Conservation (phyloP, 2,113 vertebrate genomes). For the Coreoperca whiteheadi region DNA sequence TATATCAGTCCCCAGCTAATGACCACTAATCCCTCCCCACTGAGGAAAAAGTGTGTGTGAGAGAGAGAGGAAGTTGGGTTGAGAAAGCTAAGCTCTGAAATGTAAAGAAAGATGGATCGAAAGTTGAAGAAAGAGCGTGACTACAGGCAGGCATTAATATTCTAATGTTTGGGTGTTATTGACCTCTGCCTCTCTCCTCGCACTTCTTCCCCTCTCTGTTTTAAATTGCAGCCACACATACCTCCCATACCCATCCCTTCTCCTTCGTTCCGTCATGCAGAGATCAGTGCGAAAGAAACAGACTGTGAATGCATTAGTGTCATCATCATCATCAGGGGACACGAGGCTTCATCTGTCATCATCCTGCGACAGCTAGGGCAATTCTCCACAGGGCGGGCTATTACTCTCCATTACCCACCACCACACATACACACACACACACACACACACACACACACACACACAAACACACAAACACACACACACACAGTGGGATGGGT, state of each 20-base stretch:
- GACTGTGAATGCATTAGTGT: conserved; percentile 75
- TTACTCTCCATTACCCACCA: conserved; percentile 69
- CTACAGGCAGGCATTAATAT: conserved; percentile 44
- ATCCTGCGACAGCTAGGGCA: conserved; percentile 64
- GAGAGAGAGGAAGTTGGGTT: conserved; percentile 36
- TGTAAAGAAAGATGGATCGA: conserved; percentile 48
- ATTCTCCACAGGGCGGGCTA: conserved; percentile 61
- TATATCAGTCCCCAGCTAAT: conserved; percentile 76
- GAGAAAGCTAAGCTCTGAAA: conserved; percentile 32
- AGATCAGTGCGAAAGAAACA: conserved; percentile 66
- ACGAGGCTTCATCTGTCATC: conserved; percentile 71
- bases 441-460: conserved; percentile 6
- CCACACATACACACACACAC: conserved; percentile 6
- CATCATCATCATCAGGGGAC: conserved; percentile 75
- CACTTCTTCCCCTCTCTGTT: conserved; percentile 15
- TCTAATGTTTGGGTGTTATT: conserved; percentile 62
- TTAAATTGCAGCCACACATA: conserved; percentile 14
- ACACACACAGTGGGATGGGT: conserved; percentile 22
- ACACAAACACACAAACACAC: neutral
- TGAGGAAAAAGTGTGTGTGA: conserved; percentile 44
- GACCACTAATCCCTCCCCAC: conserved; percentile 66
- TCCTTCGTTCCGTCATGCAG: conserved; percentile 52
- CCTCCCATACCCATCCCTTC: neutral
- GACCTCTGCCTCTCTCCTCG: conserved; percentile 49
- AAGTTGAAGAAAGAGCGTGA: conserved; percentile 35